Evolutionary conservation across 2,797 vertebrate genomes (phyloP).

Genomic region (Gastrophryne carolinensis): DNA sequence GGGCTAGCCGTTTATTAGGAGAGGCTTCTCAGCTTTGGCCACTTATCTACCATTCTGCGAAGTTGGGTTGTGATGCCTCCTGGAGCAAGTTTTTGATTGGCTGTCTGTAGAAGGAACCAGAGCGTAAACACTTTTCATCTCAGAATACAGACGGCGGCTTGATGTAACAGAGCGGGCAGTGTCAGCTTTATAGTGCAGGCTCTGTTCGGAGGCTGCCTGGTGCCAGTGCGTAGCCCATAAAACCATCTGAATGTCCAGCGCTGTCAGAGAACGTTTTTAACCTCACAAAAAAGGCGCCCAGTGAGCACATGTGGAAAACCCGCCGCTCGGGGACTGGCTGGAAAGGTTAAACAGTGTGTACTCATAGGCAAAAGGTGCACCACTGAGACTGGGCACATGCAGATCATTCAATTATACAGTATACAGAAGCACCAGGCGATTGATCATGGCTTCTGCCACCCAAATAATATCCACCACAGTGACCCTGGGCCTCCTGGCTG

Average conservation of each 20-base stretch:
- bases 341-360: conserved; percentile 60
- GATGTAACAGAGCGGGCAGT: conserved; percentile 36
- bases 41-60: neutral
- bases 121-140: conserved; percentile 15
- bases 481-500: no score
- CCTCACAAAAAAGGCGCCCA: conserved; percentile 23
- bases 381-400: no score
- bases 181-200: conserved; percentile 27
- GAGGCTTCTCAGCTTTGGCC: no score
- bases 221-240: conserved; percentile 52
- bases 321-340: neutral
- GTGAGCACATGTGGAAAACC: neutral
- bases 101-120: conserved; percentile 22
- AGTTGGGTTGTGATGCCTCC: neutral
- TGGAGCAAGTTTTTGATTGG: conserved; percentile 6
- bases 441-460: no score
- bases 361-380: conserved; percentile 35
- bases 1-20: no score
- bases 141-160: conserved; percentile 48
- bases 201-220: conserved; percentile 34
- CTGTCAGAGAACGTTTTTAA: conserved; percentile 48
- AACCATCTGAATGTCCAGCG: conserved; percentile 55
- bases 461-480: no score
- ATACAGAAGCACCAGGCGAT: no score
- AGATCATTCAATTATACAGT: neutral